Evolutionary conservation across 2,797 vertebrate genomes (phyloP), one percentile per base, ranked within the genome.

Genomic region (Typhlichthys eigenmanni): DNA sequence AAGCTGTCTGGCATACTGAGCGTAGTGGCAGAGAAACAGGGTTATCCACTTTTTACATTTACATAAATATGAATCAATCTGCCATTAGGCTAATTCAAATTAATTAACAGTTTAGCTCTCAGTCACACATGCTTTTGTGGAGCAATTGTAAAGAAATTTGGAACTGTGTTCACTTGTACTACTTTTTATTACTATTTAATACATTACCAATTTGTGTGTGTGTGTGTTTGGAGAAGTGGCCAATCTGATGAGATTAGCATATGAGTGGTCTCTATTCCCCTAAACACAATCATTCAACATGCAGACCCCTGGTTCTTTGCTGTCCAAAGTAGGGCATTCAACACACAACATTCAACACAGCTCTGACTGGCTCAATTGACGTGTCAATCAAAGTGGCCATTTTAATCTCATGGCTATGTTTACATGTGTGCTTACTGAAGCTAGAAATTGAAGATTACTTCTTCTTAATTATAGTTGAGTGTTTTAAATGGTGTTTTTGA

Each of bases 271-370:
- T 54, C 29, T 45, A 14, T 62, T 45, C 24, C 60, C 57, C 14
- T 63, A 50, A 68, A 76, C 17, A 34, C 46, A 69, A 60, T 82
- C 74, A 80, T 76, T 74, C 58, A 78, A 60, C 72, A 74, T 56
- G 58, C 17, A 55, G 38, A 43, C 62, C 52, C 59, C 56, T 13
- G 38, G 64, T 24, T 62, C 56, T 63, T 50, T 64, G 74, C 70
- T 76, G 68, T 70, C 66, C 64, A 24, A 24, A 24, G 19, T 24
- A 24, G 19, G 19, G 68, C 66, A 77, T 70, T 70, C 58, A 60
- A 54, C 60, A 29, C 46, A 14, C 48, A 60, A 78, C 72, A 71
- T 78, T 74, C 19, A 24, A 24, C 19, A 24, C 19, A 24, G 19
- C 19, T 24, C 19, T 24, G 19, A 24, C 19, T 24, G 19, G 19